Percentiles rank a stretch among this genome's conserved stretches.
Evolutionary conservation across 2,113 vertebrate species (phyloP).

Genomic region (Sinocyclocheilus maitianheensis): DNA sequence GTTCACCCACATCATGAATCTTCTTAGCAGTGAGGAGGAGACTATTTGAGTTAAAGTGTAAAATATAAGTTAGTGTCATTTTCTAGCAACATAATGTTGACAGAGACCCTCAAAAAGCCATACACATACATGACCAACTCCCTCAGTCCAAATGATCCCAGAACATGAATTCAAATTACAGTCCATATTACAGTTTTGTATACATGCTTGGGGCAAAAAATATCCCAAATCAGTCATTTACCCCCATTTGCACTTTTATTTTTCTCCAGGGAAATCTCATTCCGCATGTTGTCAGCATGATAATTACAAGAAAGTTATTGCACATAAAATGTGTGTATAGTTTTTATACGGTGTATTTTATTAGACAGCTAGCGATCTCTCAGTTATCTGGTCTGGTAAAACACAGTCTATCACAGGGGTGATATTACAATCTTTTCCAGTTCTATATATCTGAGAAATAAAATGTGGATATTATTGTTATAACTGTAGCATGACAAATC

Average conservation of each 20-base stretch:
- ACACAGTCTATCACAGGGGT: background rate
- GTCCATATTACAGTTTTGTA: background rate
- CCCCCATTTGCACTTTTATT: background rate
- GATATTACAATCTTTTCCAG: background rate
- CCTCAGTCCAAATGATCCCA: background rate
- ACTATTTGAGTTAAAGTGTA: background rate
- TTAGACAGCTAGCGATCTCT: background rate
- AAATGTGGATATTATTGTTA: background rate
- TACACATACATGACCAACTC: background rate
- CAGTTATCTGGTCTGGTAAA: background rate
- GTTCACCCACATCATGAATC: background rate
- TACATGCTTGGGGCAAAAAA: constrained; percentile 1
- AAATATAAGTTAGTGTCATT: background rate
- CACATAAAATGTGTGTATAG: constrained; percentile 2
- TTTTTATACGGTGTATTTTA: constrained; percentile 18
- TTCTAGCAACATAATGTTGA: background rate
- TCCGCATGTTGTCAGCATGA: background rate
- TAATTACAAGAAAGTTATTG: constrained; percentile 11
- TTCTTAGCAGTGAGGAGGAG: background rate
- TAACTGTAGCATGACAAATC: background rate
- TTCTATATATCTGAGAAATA: background rate
- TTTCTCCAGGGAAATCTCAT: constrained; percentile 15
- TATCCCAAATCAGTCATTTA: background rate
- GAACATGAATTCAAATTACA: constrained; percentile 1
- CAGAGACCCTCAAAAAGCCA: background rate